A percentile compares a stretch with the other conserved stretches of the same genome.
Evolutionary conservation across 2,113 vertebrate genomes (phyloP).

Genomic region (Diphyllodes magnificus): DNA sequence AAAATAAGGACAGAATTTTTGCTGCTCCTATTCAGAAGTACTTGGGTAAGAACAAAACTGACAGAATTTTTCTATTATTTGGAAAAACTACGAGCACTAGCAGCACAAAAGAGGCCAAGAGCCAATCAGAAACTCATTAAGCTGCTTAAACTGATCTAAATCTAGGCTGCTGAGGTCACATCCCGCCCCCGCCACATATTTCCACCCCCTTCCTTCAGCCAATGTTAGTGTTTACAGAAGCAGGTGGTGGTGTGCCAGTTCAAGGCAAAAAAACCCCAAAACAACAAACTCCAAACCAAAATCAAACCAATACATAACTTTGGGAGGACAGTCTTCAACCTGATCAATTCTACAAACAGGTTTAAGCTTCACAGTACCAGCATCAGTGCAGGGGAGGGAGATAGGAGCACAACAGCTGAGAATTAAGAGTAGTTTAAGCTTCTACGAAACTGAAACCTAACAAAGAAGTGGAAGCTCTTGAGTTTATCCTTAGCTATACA

Average conservation of each 20-base stretch:
- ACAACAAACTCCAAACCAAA: not conserved
- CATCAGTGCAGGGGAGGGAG: not conserved
- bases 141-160: slow-evolving; percentile 67
- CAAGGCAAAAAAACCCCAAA: not conserved
- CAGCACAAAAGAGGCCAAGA: slow-evolving; percentile 59
- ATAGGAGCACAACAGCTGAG: not conserved
- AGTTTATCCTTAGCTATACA: not conserved
- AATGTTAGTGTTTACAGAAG: not conserved
- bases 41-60: not conserved
- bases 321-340: not conserved
- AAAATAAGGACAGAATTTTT: slow-evolving; percentile 7
- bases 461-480: not conserved
- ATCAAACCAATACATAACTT: not conserved
- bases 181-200: slow-evolving; percentile 31
- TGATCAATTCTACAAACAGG: not conserved
- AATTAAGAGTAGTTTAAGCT: slow-evolving; percentile 3
- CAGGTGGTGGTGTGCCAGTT: slow-evolving; percentile 1
- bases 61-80: slow-evolving; percentile 48
- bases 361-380: not conserved
- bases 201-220: slow-evolving; percentile 32
- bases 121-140: slow-evolving; percentile 66
- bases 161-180: slow-evolving; percentile 61
- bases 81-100: slow-evolving; percentile 2
- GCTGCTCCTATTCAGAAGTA: not conserved
- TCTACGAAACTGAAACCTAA: not conserved